phyloP scores from a whole-genome alignment of 92 coral and sea anemone species.

The Diadumene lineata region DNA sequence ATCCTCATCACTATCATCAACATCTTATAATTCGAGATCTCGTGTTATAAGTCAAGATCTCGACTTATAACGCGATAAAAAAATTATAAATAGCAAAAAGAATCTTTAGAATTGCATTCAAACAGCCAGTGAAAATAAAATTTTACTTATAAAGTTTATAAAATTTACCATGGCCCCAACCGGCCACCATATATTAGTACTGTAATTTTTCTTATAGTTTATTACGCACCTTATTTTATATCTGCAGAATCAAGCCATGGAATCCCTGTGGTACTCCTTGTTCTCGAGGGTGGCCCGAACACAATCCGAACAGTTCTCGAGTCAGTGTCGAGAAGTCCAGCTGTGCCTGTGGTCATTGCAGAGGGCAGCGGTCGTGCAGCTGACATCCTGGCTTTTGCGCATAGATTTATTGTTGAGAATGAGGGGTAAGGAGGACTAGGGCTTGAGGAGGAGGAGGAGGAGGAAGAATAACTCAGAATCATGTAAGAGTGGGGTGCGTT shows the following conservation, averaged over 20 bases:
- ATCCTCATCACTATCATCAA: too few species aligned
- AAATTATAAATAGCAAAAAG: too few species aligned
- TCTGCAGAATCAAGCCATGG: constrained; percentile 46
- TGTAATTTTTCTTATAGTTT: too few species aligned
- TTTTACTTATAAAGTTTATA: too few species aligned
- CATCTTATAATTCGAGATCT: too few species aligned
- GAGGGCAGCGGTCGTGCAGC: constrained; percentile 98
- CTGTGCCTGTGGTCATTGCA: constrained; percentile 94
- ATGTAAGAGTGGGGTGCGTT: too few species aligned
- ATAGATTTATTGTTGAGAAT: constrained; percentile 53
- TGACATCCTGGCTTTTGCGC: constrained; percentile 83
- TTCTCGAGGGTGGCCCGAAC: constrained; percentile 87
- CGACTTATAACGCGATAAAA: too few species aligned
- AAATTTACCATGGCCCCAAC: too few species aligned
- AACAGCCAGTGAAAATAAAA: too few species aligned
- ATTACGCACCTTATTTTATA: background rate
- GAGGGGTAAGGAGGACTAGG: constrained; percentile 44
- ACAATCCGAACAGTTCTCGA: constrained; percentile 79
- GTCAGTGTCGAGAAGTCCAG: constrained; percentile 82
- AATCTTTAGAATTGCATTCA: too few species aligned
- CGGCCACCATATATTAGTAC: too few species aligned
- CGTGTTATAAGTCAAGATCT: too few species aligned
- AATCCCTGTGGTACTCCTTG: constrained; percentile 85
- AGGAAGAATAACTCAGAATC: background rate
- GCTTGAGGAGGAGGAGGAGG: background rate